Conservation (phyloP, 1,140 invertebrate genomes). For the Papilio polyxenes region DNA sequence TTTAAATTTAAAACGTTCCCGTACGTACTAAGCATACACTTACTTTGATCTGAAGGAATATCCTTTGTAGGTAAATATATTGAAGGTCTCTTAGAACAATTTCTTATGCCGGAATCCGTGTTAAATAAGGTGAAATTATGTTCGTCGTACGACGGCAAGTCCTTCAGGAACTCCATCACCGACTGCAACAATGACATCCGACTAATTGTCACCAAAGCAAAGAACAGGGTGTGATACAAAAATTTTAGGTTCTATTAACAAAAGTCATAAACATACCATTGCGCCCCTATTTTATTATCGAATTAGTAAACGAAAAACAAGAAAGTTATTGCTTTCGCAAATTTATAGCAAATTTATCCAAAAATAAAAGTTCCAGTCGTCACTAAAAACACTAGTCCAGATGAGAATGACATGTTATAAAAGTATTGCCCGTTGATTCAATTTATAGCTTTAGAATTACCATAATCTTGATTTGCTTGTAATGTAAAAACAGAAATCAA, state of each 20-base stretch:
- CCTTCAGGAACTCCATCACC: constrained; percentile 93
- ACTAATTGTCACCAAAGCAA: constrained; percentile 23
- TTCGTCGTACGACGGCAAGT: constrained; percentile 93
- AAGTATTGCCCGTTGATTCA: constrained; percentile 28
- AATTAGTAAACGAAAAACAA: neutral
- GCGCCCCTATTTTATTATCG: constrained; percentile 9
- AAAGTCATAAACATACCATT: constrained; percentile 25
- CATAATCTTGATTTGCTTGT: neutral
- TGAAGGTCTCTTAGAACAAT: constrained; percentile 91
- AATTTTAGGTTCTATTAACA: constrained; percentile 27
- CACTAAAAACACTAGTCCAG: constrained; percentile 58
- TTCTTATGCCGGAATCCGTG: constrained; percentile 90
- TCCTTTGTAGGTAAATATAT: constrained; percentile 95
- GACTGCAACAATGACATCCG: constrained; percentile 80
- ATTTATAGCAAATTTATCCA: constrained; percentile 56
- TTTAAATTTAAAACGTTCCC: neutral
- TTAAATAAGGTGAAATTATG: constrained; percentile 95
- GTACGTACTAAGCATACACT: constrained; percentile 54
- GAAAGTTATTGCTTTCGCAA: neutral
- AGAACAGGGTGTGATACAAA: constrained; percentile 46
- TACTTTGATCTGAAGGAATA: constrained; percentile 93
- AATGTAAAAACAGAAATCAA: neutral
- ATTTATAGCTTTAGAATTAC: neutral
- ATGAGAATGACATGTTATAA: constrained; percentile 60
- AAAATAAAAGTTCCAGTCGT: constrained; percentile 59